Base-by-base conservation (phyloP, 1,140 invertebrate species). In the Triops longicaudatus region DNA sequence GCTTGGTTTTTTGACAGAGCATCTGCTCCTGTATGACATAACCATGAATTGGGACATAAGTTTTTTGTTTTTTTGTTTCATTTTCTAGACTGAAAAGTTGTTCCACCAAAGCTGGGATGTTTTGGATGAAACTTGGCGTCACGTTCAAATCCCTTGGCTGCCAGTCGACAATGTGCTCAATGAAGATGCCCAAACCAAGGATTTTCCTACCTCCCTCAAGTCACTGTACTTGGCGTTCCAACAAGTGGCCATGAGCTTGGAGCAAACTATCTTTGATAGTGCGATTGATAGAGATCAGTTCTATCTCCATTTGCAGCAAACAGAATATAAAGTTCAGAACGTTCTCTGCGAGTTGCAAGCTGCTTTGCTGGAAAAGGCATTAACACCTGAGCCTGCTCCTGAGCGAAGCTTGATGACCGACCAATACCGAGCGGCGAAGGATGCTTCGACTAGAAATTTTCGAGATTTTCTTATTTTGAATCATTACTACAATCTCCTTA, bases 401-500 rank as follows among this genome's bases (percentile, higher is more conserved):
- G 83, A 82, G 0, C 83, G 89, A 1, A 85, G 87, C 37, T 84
- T 86, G 26, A 91, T 92, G 89, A 79, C 82, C 3, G 76, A 83
- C 17, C 83, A 88, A 9, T 85, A 83, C 76, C 84, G 88, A 14
- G 82, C 83, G 17, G 80, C 81, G 1, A 80, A 81, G 14, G 80
- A 82, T 17, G 83, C 82, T 26, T 87, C 88, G 0, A 81, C 81
- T 14, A 82, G 87, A 17, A 85, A 87, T 77, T 79, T 89, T 1
- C 84, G 90, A 17, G 89, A 91, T 81, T 90, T 87, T 86, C 50
- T 91, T 37, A 90, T 91, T 78, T 87, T 89, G 79, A 84, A 89
- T 42, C 89, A 91, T 80, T 91, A 90, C 83, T 87, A 90, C 83
- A 88, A 88, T 80, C 85, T 86, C 0, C 83, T 90, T 12, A 85